A percentile compares a stretch with the other conserved stretches of the same genome.
phyloP scores from a whole-genome alignment of 2,888 invertebrate genomes.

The Tribolium freemani region DNA sequence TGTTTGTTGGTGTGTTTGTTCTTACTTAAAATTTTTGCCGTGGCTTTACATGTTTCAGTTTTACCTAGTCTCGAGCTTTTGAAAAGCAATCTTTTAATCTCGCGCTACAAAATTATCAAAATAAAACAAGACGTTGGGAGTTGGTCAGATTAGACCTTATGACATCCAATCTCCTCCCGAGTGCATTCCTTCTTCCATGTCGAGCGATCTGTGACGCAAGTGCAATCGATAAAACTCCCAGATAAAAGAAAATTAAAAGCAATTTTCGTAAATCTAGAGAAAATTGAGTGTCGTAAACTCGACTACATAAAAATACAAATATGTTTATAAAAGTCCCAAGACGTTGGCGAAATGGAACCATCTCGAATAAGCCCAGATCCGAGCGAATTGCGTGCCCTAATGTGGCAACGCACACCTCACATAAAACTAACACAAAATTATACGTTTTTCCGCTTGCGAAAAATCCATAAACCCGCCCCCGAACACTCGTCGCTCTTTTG shows the following conservation, averaged over 20 bases:
- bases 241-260: constrained; percentile 41
- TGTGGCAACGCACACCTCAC: constrained; percentile 12
- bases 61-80: background rate
- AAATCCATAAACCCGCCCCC: constrained; percentile 20
- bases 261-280: constrained; percentile 35
- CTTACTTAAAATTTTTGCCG: no score
- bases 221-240: constrained; percentile 28
- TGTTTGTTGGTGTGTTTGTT: no score
- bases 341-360: constrained; percentile 22
- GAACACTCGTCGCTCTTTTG: constrained; percentile 8
- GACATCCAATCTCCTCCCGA: background rate
- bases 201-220: constrained; percentile 5
- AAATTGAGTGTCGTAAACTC: constrained; percentile 36
- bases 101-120: background rate
- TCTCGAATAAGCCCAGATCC: constrained; percentile 34
- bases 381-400: constrained; percentile 33
- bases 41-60: no score
- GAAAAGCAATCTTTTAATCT: background rate
- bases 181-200: constrained; percentile 10
- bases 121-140: constrained; percentile 1
- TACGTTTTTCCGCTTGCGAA: constrained; percentile 11
- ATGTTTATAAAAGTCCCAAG: constrained; percentile 37
- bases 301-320: constrained; percentile 33
- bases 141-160: constrained; percentile 8
- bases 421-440: constrained; percentile 38